Conservation (phyloP, 1,140 invertebrate genomes). For the Drosophila malerkotliana region DNA sequence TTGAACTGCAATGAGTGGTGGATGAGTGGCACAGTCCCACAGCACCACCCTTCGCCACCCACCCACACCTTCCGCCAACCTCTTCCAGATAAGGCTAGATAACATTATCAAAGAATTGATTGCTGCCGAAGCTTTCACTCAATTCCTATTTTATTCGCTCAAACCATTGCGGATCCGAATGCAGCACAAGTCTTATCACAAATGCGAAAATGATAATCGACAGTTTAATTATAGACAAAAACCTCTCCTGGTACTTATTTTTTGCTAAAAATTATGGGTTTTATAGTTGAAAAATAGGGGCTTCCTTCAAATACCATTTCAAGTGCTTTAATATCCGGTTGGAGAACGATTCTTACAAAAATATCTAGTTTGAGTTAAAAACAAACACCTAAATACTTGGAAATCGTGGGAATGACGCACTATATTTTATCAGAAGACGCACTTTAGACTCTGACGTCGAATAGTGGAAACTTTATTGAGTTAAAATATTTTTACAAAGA, state of each 20-base stretch:
- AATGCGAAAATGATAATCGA: conserved; percentile 5
- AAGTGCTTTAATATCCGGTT: too few relatives aligned
- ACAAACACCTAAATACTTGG: background rate
- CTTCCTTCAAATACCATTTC: background rate
- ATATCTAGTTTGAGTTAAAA: background rate
- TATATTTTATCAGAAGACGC: background rate
- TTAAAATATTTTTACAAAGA: background rate
- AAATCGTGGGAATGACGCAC: background rate
- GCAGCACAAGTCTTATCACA: conserved; percentile 1
- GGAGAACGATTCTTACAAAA: background rate
- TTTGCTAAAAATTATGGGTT: too few relatives aligned
- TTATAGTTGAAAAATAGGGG: background rate
- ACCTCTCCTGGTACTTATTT: too few relatives aligned
- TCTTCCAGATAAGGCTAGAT: conserved; percentile 50
- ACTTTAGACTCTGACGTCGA: conserved; percentile 26
- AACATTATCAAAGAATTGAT: conserved; percentile 64
- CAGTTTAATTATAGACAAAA: background rate
- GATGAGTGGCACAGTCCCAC: background rate
- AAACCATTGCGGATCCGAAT: background rate
- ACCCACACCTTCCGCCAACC: conserved; percentile 1
- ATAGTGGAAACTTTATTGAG: background rate
- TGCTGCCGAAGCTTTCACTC: conserved; percentile 49
- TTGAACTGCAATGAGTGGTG: conserved; percentile 24
- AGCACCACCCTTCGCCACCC: background rate
- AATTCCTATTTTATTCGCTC: conserved; percentile 15